A percentile compares a stretch with the other conserved stretches of the same genome.
phyloP scores from a whole-genome alignment of 2,888 invertebrate genomes.

The Ennomos fuscantarius region DNA sequence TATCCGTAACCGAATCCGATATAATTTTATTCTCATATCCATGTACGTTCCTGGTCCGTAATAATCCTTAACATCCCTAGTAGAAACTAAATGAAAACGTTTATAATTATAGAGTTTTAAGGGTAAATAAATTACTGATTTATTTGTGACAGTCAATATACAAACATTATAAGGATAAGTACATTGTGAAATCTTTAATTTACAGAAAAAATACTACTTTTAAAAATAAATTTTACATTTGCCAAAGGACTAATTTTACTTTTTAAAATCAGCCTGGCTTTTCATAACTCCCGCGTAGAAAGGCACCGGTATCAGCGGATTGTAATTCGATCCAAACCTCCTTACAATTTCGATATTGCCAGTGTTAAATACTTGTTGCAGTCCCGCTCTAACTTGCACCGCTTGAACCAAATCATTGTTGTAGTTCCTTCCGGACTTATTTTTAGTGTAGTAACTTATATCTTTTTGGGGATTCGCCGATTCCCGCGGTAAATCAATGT shows the following conservation, averaged over 20 bases:
- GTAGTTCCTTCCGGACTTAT: conserved; percentile 52
- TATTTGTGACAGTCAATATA: too few species aligned
- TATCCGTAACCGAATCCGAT: too few species aligned
- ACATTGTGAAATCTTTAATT: too few species aligned
- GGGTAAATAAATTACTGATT: too few species aligned
- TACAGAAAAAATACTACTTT: too few species aligned
- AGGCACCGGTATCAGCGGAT: conserved; percentile 52
- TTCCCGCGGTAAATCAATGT: conserved; percentile 46
- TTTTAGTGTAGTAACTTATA: conserved; percentile 65
- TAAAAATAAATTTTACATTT: too few species aligned
- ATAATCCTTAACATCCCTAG: too few species aligned
- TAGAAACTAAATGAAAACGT: too few species aligned
- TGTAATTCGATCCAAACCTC: conserved; percentile 64
- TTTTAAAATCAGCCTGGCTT: conserved; percentile 43
- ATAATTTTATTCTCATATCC: too few species aligned
- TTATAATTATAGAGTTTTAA: too few species aligned
- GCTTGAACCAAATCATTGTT: conserved; percentile 52
- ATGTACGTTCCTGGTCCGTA: too few species aligned
- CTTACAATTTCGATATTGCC: conserved; percentile 60
- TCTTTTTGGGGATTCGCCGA: conserved; percentile 58
- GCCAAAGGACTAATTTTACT: not conserved
- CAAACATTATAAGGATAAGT: too few species aligned
- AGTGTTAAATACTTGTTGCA: conserved; percentile 55
- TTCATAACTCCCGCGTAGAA: conserved; percentile 41
- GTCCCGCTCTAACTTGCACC: conserved; percentile 47